Base-by-base conservation (phyloP, 2,797 vertebrate genomes). In the Myotis pilosus region DNA sequence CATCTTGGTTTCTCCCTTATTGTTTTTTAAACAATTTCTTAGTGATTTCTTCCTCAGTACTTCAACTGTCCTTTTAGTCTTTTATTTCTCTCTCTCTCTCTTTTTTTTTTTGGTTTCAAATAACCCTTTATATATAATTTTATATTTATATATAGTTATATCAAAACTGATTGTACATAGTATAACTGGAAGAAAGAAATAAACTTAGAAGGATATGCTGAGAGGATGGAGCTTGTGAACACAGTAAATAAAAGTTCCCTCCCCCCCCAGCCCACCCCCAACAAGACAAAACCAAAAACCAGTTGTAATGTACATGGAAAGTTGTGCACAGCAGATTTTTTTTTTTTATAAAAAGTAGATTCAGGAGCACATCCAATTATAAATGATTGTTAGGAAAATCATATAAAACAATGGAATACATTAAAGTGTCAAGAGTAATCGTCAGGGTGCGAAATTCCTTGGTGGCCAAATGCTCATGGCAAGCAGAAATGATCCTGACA, bases 391-490 rank as follows among this genome's bases (percentile, higher is more conserved):
- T 98, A 98, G 98, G 98, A 98, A 98, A 98, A 98, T 98, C 98
- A 99, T 99, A 99, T 99, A 99, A 99, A 99, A 99, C 99, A 99
- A 99, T 98, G 98, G 98, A 98, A 98, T 99, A 99, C 99, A 98
- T 99, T 98, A 98, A 99, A 99, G 99, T 99, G 99, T 99, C 98
- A 98, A 98, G 98, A 98, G 98, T 98, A 98, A 98, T 98, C 33
- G 30, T 98, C 98, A 99, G 98, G 99, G 99, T 98, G 98, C 98
- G 97, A 98, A 98, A 98, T 98, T 98, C 98, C 98, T 98, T 94
- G 97, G 98, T 98, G 97, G 98, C 98, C 98, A 98, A 96, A 97
- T 98, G 98, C 98, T 98, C 98, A 98, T 92, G 76, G 98, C 97
- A 96, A 98, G 98, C 96, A 97, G 98, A 97, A 98, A 96, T 90